These are phyloP conservation scores for Heliconius congener DNA, from an alignment of 1,140 invertebrate genomes.

Conservation along the genomic window DNA sequence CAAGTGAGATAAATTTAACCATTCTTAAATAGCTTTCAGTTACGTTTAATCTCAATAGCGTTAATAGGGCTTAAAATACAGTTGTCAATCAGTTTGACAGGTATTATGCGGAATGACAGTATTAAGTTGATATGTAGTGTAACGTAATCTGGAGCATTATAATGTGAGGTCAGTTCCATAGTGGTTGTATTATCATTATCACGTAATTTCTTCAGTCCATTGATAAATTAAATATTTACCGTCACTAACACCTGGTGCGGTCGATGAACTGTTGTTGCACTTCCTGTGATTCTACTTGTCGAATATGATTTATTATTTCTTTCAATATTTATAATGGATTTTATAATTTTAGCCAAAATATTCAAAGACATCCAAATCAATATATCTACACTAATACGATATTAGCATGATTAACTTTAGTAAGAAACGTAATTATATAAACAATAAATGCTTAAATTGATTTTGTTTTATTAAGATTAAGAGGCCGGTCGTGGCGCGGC, in stretches of 20 bases:
- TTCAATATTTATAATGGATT: too few relatives aligned
- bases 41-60: constrained; percentile 25
- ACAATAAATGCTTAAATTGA: too few relatives aligned
- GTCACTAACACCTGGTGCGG: constrained; percentile 67
- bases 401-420: too few relatives aligned
- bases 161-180: constrained; percentile 70
- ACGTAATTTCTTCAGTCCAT: constrained; percentile 74
- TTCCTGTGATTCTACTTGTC: constrained; percentile 1
- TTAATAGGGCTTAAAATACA: constrained; percentile 31
- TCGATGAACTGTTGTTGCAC: constrained; percentile 53
- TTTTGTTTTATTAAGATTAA: too few relatives aligned
- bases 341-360: too few relatives aligned
- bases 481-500: too few relatives aligned
- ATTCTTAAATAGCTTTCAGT: constrained; percentile 14
- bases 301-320: constrained; percentile 16
- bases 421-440: too few relatives aligned
- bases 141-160: constrained; percentile 63
- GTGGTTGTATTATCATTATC: constrained; percentile 49
- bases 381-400: too few relatives aligned
- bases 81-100: constrained; percentile 57
- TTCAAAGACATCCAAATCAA: too few relatives aligned
- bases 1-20: constrained; percentile 3
- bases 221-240: constrained; percentile 72
- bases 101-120: constrained; percentile 52
- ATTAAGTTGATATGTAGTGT: constrained; percentile 58